Evolutionary conservation across 2,888 invertebrate species (phyloP).

Genomic region (Dione juno): DNA sequence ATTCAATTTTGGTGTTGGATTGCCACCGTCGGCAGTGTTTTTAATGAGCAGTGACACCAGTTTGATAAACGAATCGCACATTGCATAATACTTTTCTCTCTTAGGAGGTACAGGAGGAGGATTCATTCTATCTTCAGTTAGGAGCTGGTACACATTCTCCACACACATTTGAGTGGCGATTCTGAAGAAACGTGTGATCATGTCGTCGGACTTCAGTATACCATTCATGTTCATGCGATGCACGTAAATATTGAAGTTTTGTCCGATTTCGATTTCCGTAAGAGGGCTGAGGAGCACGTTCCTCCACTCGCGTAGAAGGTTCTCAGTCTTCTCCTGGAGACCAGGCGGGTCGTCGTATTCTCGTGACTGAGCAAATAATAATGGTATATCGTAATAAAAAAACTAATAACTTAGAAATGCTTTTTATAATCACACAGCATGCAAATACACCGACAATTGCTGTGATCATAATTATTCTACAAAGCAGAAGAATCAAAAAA

Average conservation of each 20-base stretch:
- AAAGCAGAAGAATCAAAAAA: background rate
- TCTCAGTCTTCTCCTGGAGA: constrained; percentile 97
- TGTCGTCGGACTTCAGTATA: constrained; percentile 97
- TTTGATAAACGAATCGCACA: constrained; percentile 97
- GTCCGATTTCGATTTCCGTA: constrained; percentile 91
- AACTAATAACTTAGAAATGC: background rate
- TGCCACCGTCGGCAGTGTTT: constrained; percentile 94
- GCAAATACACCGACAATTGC: background rate
- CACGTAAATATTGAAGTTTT: constrained; percentile 96
- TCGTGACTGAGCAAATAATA: constrained; percentile 64
- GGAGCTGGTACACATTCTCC: constrained; percentile 94
- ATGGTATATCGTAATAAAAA: background rate
- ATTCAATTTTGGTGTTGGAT: constrained; percentile 98
- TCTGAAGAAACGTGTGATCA: constrained; percentile 98
- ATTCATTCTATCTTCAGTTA: constrained; percentile 88
- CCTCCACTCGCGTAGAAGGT: constrained; percentile 97
- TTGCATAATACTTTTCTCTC: constrained; percentile 96
- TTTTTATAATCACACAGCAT: background rate
- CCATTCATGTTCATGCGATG: constrained; percentile 96
- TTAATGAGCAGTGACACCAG: constrained; percentile 97
- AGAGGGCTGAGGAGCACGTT: constrained; percentile 92
- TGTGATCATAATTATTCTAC: no score
- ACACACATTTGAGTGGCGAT: constrained; percentile 98
- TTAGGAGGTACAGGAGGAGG: constrained; percentile 85
- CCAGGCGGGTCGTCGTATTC: constrained; percentile 97